Evolutionary conservation across 2,113 vertebrate species (phyloP).

Genomic region (Leucosticte australis): DNA sequence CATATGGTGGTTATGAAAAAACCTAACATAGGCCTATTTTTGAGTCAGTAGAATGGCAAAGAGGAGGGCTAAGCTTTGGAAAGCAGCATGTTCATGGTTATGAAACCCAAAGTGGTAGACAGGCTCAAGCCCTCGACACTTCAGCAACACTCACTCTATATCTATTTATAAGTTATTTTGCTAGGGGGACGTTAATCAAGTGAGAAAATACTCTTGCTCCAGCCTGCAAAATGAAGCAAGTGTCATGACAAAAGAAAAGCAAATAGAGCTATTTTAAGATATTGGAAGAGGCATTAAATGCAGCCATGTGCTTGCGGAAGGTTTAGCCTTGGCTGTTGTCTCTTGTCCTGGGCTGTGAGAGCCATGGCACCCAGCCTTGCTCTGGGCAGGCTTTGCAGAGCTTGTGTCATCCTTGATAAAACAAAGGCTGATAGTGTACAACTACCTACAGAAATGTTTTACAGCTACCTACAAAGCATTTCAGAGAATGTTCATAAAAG

Average conservation of each 20-base stretch:
- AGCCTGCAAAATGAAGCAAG: background rate
- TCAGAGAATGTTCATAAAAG: background rate
- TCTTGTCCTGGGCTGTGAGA: background rate
- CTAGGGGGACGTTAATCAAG: background rate
- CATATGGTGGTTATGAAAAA: constrained; percentile 61
- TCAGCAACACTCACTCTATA: background rate
- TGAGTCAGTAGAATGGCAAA: constrained; percentile 40
- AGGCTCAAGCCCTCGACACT: background rate
- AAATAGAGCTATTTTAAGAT: background rate
- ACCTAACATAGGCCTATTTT: constrained; percentile 21
- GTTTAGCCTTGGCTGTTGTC: background rate
- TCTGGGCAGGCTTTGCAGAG: background rate
- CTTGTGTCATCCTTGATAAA: background rate
- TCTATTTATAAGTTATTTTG: constrained; percentile 17
- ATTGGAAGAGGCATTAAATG: background rate
- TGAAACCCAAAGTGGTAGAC: constrained; percentile 29
- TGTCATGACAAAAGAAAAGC: constrained; percentile 4
- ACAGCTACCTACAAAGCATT: background rate
- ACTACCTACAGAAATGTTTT: background rate
- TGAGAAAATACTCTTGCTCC: background rate
- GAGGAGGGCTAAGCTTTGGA: background rate
- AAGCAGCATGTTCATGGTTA: constrained; percentile 4
- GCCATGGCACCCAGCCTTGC: accelerated
- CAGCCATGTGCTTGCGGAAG: background rate
- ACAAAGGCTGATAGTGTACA: background rate